A percentile compares a stretch with the other conserved stretches of the same genome.
Conservation (phyloP, 2,113 vertebrate genomes). For the Raja brachyura region DNA sequence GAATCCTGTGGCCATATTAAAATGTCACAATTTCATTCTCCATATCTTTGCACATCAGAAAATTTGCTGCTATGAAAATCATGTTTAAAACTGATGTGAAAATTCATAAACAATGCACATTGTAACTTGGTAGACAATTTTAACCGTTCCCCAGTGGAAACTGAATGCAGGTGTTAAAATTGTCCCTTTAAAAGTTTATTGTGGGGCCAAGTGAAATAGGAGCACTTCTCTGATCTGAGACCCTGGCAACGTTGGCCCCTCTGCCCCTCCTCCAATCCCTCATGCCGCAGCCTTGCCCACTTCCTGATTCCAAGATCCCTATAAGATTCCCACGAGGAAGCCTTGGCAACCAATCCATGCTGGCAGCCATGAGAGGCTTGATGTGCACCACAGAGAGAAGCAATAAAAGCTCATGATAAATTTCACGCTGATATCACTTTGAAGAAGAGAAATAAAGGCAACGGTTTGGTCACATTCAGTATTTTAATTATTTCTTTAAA, state of each 20-base stretch:
- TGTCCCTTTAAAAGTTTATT: neutral
- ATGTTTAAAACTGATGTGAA: neutral
- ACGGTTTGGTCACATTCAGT: neutral
- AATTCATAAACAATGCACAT: neutral
- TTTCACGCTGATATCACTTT: neutral
- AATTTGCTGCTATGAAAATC: neutral
- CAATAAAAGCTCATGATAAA: neutral
- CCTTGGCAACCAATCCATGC: neutral
- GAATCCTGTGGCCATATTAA: neutral
- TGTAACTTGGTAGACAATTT: neutral
- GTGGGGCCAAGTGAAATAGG: neutral
- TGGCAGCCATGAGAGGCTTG: neutral
- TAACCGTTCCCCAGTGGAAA: neutral
- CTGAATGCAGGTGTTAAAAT: neutral
- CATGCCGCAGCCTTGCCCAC: neutral
- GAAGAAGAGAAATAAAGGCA: slow-evolving; percentile 15
- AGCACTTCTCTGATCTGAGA: neutral
- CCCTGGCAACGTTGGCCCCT: neutral
- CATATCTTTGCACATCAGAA: neutral
- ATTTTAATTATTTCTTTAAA: neutral
- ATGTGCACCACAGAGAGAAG: neutral
- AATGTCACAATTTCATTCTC: neutral
- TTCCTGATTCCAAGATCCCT: neutral
- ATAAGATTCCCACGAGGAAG: neutral
- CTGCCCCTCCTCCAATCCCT: no score